phyloP scores from a whole-genome alignment of 2,797 vertebrate genomes.

The Falco concolor region DNA sequence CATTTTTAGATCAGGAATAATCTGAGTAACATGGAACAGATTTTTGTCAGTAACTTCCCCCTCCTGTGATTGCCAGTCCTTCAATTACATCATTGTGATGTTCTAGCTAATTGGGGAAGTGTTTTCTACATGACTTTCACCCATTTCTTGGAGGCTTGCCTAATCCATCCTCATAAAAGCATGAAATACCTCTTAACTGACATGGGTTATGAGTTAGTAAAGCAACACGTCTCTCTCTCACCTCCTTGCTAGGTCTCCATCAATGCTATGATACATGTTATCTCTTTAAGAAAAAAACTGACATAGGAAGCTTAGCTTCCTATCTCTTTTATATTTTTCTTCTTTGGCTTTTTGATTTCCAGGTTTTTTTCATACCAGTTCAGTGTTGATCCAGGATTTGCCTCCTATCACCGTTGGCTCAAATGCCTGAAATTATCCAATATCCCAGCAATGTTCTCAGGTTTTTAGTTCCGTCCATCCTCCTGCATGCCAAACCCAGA shows the following conservation, averaged over 20 bases:
- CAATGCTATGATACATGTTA: not conserved
- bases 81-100: not conserved
- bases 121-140: not conserved
- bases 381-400: not conserved
- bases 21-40: not conserved
- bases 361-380: not conserved
- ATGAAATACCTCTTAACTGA: not conserved
- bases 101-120: not conserved
- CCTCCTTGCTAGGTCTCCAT: not conserved
- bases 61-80: not conserved
- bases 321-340: not conserved
- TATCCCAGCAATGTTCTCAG: rapidly evolving
- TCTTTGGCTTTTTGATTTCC: not conserved
- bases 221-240: not conserved
- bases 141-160: not conserved
- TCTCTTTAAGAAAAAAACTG: not conserved
- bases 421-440: not conserved
- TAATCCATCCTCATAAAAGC: not conserved
- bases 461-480: not conserved
- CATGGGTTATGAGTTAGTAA: not conserved
- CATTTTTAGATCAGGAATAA: not conserved
- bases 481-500: not conserved
- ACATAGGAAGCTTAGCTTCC: not conserved
- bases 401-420: not conserved
- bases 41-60: not conserved